Evolutionary conservation across 2,113 vertebrate genomes (phyloP).

Genomic region (Glaucidium brasilianum): DNA sequence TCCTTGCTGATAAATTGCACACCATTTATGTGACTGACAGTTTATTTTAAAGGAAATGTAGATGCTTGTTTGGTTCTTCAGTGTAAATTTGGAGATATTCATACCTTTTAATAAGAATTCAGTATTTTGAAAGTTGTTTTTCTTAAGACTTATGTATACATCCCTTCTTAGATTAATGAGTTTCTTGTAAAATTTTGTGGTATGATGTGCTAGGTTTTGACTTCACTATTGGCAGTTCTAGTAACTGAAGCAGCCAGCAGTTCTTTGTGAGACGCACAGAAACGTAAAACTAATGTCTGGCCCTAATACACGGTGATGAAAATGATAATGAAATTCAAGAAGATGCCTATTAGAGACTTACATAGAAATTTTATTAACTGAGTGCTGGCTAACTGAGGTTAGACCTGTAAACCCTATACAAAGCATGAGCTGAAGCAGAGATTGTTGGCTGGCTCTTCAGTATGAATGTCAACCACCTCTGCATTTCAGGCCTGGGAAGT

Average conservation of each 20-base stretch:
- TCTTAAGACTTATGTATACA: neutral
- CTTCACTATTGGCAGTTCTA: neutral
- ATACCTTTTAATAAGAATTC: neutral
- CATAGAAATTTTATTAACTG: neutral
- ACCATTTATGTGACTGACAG: neutral
- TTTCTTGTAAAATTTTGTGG: neutral
- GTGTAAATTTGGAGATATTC: neutral
- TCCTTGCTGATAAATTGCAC: neutral
- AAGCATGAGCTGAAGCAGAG: neutral
- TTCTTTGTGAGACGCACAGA: neutral
- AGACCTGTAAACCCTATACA: neutral
- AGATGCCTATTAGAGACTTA: neutral
- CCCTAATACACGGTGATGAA: neutral
- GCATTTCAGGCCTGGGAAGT: neutral
- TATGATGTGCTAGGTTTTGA: neutral
- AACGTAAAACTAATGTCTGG: neutral
- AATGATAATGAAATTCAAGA: neutral
- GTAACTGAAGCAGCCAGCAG: neutral
- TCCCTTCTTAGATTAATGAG: neutral
- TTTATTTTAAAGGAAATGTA: neutral
- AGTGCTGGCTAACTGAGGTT: neutral
- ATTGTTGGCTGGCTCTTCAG: neutral
- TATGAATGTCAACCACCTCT: neutral
- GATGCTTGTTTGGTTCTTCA: neutral
- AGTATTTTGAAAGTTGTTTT: neutral